Percentiles rank a stretch among this genome's conserved stretches.
Evolutionary conservation across 1,140 invertebrate genomes (phyloP).

Genomic region (Drosophila truncata): DNA sequence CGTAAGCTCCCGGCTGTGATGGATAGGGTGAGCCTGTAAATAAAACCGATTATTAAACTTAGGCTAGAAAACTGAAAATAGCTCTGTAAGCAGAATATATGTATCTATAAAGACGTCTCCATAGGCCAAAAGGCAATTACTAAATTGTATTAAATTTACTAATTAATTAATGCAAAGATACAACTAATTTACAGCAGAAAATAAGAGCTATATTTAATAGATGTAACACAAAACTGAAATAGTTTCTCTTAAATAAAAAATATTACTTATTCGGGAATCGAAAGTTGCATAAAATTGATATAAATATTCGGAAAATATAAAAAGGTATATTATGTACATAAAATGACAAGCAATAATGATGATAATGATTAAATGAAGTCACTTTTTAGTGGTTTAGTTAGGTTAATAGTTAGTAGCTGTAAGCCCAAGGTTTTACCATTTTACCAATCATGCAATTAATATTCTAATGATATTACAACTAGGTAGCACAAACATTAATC

Average conservation of each 20-base stretch:
- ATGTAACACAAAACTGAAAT: background rate
- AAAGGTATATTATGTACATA: background rate
- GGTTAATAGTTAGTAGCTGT: background rate
- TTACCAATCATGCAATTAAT: constrained; percentile 18
- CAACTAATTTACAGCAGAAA: background rate
- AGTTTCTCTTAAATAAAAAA: background rate
- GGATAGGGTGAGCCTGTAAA: constrained; percentile 86
- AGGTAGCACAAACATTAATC: constrained; percentile 17
- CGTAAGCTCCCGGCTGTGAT: constrained; percentile 85
- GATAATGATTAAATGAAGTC: background rate
- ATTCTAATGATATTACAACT: background rate
- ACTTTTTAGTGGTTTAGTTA: background rate
- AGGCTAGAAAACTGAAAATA: background rate
- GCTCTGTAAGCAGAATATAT: background rate
- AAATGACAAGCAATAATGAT: background rate
- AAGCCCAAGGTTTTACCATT: background rate
- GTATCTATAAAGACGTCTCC: background rate
- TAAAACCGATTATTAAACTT: constrained; percentile 1
- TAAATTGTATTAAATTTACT: background rate
- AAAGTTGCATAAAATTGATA: background rate
- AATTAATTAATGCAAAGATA: background rate
- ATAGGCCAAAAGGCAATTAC: background rate
- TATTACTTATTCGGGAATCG: no score
- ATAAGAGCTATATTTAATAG: background rate
- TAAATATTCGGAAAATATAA: background rate